Conservation (phyloP, 2,113 vertebrate genomes). For the Istiophorus platypterus region DNA sequence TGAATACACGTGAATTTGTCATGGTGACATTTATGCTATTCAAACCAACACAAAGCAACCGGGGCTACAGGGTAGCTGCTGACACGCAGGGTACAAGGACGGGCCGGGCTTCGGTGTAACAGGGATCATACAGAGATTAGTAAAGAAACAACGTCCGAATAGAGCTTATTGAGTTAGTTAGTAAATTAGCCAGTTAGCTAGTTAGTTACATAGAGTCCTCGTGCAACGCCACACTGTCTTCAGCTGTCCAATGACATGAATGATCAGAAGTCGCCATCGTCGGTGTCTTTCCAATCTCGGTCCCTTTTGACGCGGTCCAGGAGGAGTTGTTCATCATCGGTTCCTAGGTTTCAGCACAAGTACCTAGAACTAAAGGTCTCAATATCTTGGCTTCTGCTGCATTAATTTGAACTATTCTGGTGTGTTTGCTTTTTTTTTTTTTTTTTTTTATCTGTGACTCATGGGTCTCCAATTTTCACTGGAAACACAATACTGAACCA, state of each 20-base stretch:
- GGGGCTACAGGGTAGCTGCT: constrained; percentile 10
- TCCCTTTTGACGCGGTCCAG: too few species aligned
- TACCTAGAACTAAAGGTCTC: neutral
- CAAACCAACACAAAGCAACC: constrained; percentile 13
- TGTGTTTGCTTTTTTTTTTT: too few species aligned
- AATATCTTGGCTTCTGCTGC: neutral
- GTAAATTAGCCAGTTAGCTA: too few species aligned
- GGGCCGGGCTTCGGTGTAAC: constrained; percentile 2
- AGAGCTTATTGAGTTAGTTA: neutral
- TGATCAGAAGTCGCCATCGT: too few species aligned
- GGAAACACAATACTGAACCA: constrained; percentile 1
- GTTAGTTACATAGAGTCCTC: neutral
- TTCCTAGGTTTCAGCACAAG: too few species aligned
- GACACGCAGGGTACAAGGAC: constrained; percentile 21
- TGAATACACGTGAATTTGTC: constrained; percentile 4
- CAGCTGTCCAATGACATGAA: too few species aligned
- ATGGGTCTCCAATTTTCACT: neutral
- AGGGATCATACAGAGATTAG: neutral
- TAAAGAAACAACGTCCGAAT: neutral
- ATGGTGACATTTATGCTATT: constrained; percentile 33
- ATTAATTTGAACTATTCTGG: neutral
- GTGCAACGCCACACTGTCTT: too few species aligned
- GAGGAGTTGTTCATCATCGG: too few species aligned
- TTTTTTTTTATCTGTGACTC: neutral
- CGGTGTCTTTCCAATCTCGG: too few species aligned